Evolutionary conservation across 1,140 invertebrate genomes (phyloP).

Genomic region (Drosophila erecta): DNA sequence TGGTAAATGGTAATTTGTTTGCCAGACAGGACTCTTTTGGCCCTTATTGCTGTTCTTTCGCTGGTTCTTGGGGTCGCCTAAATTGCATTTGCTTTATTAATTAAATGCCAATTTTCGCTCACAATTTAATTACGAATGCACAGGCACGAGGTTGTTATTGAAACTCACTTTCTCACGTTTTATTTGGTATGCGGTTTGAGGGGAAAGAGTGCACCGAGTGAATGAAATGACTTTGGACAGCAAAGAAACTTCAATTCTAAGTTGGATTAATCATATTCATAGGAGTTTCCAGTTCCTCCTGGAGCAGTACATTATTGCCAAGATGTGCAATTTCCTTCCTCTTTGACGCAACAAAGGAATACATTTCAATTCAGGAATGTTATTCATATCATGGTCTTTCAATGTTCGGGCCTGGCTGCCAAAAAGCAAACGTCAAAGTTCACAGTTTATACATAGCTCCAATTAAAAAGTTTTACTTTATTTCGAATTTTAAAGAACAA

Average conservation of each 20-base stretch:
- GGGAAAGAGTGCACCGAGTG: too few relatives aligned
- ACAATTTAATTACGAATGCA: conserved; percentile 64
- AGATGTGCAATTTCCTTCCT: background rate
- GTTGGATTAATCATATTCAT: conserved; percentile 12
- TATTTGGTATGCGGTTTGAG: too few relatives aligned
- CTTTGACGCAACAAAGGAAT: background rate
- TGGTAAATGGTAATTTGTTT: conserved; percentile 69
- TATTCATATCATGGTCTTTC: background rate
- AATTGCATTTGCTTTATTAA: conserved; percentile 80
- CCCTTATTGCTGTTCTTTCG: conserved; percentile 26
- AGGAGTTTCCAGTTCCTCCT: conserved; percentile 7
- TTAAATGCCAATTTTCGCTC: conserved; percentile 69
- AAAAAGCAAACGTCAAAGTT: background rate
- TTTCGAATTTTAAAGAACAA: too few relatives aligned
- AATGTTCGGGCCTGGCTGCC: background rate
- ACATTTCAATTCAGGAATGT: background rate
- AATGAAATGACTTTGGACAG: background rate
- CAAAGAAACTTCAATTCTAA: conserved; percentile 27
- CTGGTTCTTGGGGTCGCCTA: conserved; percentile 27
- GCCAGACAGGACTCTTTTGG: conserved; percentile 45
- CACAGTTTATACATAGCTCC: too few relatives aligned
- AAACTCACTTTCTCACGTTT: conserved; percentile 12
- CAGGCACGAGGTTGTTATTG: conserved; percentile 26
- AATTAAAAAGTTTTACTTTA: too few relatives aligned
- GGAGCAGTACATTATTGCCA: background rate